These are phyloP conservation scores for Mastomys natalensis DNA, from an alignment of 2,113 vertebrate genomes.

Conservation along the genomic window DNA sequence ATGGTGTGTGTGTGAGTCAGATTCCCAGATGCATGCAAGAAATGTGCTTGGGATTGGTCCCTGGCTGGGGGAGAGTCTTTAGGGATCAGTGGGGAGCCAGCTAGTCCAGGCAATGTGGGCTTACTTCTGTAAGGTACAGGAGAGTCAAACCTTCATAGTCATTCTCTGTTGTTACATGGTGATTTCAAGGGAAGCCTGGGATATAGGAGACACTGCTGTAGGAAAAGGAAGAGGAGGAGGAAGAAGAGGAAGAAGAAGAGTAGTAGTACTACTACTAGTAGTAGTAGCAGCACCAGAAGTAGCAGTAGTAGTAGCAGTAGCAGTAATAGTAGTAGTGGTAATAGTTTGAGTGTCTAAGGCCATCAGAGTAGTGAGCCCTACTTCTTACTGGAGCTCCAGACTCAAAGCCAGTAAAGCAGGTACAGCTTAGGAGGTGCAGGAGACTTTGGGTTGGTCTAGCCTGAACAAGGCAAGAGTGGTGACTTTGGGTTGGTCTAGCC, in stretches of 20 bases:
- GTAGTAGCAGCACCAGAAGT: no score
- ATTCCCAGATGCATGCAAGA: constrained; percentile 33
- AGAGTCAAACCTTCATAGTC: neutral
- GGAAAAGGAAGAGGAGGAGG: neutral
- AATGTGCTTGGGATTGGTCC: neutral
- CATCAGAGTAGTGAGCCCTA: neutral
- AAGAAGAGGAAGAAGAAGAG: neutral
- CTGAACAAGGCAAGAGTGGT: neutral
- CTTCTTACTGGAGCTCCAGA: neutral
- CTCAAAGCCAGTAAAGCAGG: neutral
- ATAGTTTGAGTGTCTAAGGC: neutral
- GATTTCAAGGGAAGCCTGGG: neutral
- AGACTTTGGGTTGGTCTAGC: neutral
- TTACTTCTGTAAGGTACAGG: neutral
- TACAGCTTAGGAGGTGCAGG: neutral
- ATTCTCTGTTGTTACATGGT: neutral
- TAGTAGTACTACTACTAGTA: neutral
- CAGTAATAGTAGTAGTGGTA: rapidly evolving
- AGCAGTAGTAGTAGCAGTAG: no score
- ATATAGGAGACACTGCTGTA: neutral
- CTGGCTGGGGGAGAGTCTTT: neutral
- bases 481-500: neutral
- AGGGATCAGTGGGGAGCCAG: neutral
- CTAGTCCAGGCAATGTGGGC: neutral
- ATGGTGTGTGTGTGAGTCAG: constrained; percentile 26